These are phyloP conservation scores for Echinops telfairi DNA, from an alignment of 2,113 vertebrate genomes.

Conservation along the genomic window DNA sequence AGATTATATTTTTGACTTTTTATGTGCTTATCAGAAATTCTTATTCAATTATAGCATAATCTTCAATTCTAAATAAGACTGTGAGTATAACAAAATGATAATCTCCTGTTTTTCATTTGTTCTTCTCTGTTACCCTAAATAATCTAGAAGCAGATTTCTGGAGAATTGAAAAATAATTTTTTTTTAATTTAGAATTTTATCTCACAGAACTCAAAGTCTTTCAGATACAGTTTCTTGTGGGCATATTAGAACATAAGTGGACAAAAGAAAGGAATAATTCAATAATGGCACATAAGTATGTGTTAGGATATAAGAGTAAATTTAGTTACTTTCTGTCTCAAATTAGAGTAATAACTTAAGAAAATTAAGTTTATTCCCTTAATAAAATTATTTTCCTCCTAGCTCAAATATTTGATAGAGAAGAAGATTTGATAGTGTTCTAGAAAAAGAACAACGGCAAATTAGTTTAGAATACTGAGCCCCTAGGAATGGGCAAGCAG, in stretches of 20 bases:
- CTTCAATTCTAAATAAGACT: constrained; percentile 42
- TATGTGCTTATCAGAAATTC: constrained; percentile 31
- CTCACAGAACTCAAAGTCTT: constrained; percentile 29
- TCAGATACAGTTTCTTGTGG: neutral
- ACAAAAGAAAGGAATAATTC: neutral
- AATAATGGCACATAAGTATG: neutral
- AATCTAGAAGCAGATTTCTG: constrained; percentile 37
- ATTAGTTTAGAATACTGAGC: neutral
- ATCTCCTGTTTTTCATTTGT: neutral
- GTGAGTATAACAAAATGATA: neutral
- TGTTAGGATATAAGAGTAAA: neutral
- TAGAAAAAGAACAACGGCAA: neutral
- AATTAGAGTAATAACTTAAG: neutral
- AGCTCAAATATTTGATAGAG: neutral
- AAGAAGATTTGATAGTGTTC: neutral
- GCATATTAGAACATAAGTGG: neutral
- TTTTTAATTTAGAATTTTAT: constrained; percentile 27
- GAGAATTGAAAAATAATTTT: too few species aligned
- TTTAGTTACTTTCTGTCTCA: too few species aligned
- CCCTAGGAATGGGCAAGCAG: too few species aligned
- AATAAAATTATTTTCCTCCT: neutral
- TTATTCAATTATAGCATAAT: constrained; percentile 5
- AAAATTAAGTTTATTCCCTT: neutral
- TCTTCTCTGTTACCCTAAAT: neutral
- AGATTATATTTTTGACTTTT: constrained; percentile 1